Evolutionary conservation across 2,797 vertebrate genomes (phyloP).

Genomic region (Emys orbicularis): DNA sequence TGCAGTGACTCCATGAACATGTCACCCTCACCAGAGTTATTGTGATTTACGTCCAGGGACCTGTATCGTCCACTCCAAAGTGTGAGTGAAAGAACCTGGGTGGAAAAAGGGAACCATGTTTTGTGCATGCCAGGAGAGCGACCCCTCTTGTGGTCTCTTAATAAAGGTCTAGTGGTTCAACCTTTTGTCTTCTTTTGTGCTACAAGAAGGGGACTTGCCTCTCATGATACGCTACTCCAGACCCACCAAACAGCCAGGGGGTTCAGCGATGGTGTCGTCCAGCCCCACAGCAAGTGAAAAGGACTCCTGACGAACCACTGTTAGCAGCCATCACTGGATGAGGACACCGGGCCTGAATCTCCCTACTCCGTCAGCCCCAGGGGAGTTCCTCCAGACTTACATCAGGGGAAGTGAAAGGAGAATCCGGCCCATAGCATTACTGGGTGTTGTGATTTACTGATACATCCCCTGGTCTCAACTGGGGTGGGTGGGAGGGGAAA

Average conservation of each 20-base stretch:
- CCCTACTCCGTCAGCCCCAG: neutral
- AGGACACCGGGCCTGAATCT: neutral
- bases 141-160: neutral
- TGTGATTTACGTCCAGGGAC: too few relatives aligned
- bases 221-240: neutral
- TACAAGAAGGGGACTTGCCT: neutral
- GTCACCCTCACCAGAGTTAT: too few relatives aligned
- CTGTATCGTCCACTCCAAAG: too few relatives aligned
- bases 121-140: neutral
- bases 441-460: neutral
- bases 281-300: neutral
- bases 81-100: too few relatives aligned
- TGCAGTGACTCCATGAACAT: neutral
- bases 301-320: neutral
- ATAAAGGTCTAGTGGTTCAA: neutral
- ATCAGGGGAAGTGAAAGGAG: neutral
- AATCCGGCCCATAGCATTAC: neutral
- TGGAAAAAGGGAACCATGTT: neutral
- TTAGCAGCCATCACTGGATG: neutral
- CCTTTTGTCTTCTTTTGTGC: neutral
- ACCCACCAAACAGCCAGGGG: neutral
- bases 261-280: neutral
- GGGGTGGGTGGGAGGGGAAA: neutral
- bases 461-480: neutral
- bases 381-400: neutral